Percentiles rank a stretch among this genome's conserved stretches.
These are phyloP conservation scores for Anoplolepis gracilipes DNA, from an alignment of 1,140 invertebrate genomes.

Conservation along the genomic window DNA sequence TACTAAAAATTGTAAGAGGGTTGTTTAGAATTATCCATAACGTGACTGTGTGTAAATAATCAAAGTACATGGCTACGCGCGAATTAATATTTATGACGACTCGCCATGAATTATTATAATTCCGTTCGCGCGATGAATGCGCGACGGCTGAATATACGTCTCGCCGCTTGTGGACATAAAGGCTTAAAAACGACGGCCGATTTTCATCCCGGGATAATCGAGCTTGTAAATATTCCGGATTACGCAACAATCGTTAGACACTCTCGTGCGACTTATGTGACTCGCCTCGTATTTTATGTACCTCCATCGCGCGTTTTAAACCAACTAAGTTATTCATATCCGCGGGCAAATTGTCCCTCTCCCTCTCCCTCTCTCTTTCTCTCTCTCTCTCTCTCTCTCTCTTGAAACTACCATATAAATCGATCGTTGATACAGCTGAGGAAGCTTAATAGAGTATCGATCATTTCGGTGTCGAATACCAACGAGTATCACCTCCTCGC, in stretches of 20 bases:
- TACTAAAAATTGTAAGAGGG: slow-evolving; percentile 51
- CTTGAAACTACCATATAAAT: slow-evolving; percentile 1
- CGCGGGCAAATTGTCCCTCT: not conserved
- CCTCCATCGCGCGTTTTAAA: slow-evolving; percentile 21
- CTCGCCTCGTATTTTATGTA: slow-evolving; percentile 22
- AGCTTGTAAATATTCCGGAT: slow-evolving; percentile 14
- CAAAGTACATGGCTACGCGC: slow-evolving; percentile 6
- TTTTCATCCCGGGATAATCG: not conserved
- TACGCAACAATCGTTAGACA: slow-evolving; percentile 14
- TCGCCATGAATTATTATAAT: slow-evolving; percentile 67
- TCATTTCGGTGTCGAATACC: slow-evolving; percentile 14
- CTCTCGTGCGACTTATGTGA: not conserved
- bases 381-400: no score
- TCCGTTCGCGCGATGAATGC: slow-evolving; percentile 8
- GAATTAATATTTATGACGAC: slow-evolving; percentile 69
- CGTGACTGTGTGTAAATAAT: slow-evolving; percentile 64
- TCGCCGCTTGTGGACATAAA: slow-evolving; percentile 31
- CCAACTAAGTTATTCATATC: slow-evolving; percentile 29
- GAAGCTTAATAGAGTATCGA: slow-evolving; percentile 40
- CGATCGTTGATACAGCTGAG: not conserved
- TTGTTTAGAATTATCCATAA: slow-evolving; percentile 39
- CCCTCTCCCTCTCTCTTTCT: no score
- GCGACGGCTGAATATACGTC: slow-evolving; percentile 24
- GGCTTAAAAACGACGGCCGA: slow-evolving; percentile 23
- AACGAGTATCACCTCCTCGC: not conserved